Conservation (phyloP, 1,140 invertebrate genomes). For the Leptinotarsa undecemlineata region DNA sequence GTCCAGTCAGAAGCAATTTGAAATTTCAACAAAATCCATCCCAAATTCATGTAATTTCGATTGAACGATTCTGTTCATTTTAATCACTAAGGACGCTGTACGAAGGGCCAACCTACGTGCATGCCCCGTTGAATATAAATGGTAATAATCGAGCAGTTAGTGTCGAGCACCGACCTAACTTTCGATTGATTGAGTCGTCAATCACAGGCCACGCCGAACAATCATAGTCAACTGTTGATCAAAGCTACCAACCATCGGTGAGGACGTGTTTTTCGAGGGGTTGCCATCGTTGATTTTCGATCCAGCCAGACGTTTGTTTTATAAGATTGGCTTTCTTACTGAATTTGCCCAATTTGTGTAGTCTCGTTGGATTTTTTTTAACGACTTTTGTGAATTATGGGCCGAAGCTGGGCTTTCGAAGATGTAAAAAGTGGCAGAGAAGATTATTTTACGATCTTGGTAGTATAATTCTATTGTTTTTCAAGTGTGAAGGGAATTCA, state of each 20-base stretch:
- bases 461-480: too few species aligned
- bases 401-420: background rate
- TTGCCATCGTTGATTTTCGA: background rate
- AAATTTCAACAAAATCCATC: too few species aligned
- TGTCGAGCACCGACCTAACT: constrained; percentile 14
- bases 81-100: background rate
- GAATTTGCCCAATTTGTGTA: background rate
- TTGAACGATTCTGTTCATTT: too few species aligned
- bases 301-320: background rate
- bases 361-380: background rate
- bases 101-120: constrained; percentile 7
- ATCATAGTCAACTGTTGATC: constrained; percentile 7
- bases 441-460: too few species aligned
- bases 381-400: background rate
- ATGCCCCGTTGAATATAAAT: constrained; percentile 35
- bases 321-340: background rate
- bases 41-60: too few species aligned
- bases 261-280: background rate
- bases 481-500: too few species aligned
- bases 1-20: too few species aligned
- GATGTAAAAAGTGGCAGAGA: background rate
- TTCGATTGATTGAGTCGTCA: constrained; percentile 38
- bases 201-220: constrained; percentile 36
- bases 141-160: constrained; percentile 32
- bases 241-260: background rate